Evolutionary conservation across 2,888 invertebrate genomes (phyloP), one percentile per base, ranked within the genome.

Genomic region (Caenorhabditis becei): DNA sequence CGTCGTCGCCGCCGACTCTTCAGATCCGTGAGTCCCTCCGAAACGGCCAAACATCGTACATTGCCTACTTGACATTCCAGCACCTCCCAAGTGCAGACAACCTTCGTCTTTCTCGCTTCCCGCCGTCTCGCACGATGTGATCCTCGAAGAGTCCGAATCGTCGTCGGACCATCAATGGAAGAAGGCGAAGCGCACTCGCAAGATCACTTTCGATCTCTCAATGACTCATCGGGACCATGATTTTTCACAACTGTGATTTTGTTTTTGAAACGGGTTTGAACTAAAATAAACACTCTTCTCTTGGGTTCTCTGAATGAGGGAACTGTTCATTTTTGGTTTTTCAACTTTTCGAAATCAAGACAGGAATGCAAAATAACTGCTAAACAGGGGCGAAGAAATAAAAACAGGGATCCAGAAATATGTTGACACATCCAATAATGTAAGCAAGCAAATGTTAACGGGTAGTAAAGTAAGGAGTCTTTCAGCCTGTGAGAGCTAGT

Each of bases 81-180:
- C 78, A 16, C 35, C 75, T 2, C 47, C 66, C 23, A 77, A 78
- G 65, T 78, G 78, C 59, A 66, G 78, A 23, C 78, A 79, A 58
- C 65, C 77, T 18, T 78, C 77, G 16, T 78, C 77, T 18, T 78
- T 78, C 37, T 79, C 78, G 16, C 71, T 79, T 53, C 78, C 78
- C 28, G 66, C 67, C 20, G 77, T 77, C 54, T 69, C 77, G 26
- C 71, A 79, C 65, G 72, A 79, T 44, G 71, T 67, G 41, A 72
- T 79, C 54, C 20, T 79, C 14, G 70, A 70, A 54, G 77, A 77
- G 56, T 62, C 62, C 26, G 77, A 77, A 35, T 75, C 75, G 53
- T 75, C 75, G 59, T 77, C 77, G n/a, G 77, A 77, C 35, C 67
- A 77, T 44, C 54, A 69, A 47, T 77, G 77, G 69, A 77, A 63